phyloP scores from a whole-genome alignment of 1,140 invertebrate genomes.

The Trachymyrmex septentrionalis region DNA sequence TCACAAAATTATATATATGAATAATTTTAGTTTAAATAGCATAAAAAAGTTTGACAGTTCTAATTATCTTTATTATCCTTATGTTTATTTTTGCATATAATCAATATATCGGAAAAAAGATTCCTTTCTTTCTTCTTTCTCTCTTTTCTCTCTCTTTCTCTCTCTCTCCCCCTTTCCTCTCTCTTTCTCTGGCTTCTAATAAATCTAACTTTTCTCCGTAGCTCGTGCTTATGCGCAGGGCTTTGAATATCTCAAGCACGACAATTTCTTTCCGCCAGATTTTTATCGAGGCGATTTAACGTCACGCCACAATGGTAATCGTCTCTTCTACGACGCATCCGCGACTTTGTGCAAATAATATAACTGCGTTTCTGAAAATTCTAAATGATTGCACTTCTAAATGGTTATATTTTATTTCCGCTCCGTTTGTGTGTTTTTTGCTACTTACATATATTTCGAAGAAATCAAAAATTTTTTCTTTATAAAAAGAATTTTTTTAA shows the following conservation, averaged over 20 bases:
- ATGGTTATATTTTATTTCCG: background rate
- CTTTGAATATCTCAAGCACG: background rate
- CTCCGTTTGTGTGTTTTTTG: background rate
- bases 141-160: too few relatives aligned
- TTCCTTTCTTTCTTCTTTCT: too few relatives aligned
- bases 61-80: background rate
- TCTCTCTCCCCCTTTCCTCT: too few relatives aligned
- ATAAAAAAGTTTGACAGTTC: background rate
- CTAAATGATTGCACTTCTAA: too few relatives aligned
- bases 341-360: conserved; percentile 26
- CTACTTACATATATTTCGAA: background rate
- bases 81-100: background rate
- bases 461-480: background rate
- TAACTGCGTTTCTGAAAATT: background rate
- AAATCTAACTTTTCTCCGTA: conserved; percentile 40
- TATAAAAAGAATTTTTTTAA: background rate
- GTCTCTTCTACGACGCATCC: background rate
- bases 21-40: conserved; percentile 9
- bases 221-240: conserved; percentile 13
- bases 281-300: conserved; percentile 32
- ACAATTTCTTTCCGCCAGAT: conserved; percentile 10
- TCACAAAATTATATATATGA: background rate
- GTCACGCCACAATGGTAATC: background rate
- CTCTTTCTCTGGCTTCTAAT: background rate
- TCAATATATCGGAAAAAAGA: conserved; percentile 13